Evolutionary conservation across 2,888 invertebrate species (phyloP).

Genomic region (Pammene fasciana): DNA sequence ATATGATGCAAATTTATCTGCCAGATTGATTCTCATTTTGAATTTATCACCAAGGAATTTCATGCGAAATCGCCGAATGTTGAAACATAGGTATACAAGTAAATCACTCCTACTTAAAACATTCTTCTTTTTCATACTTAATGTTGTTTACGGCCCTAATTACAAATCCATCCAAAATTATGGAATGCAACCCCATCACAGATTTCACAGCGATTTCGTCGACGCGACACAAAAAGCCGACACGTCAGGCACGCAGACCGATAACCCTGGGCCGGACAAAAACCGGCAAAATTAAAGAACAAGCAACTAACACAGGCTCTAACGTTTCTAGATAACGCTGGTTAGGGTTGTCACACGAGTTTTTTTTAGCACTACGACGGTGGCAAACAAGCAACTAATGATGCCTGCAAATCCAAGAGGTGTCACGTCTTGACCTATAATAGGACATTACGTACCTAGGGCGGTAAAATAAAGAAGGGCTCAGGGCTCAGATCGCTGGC

Average conservation of each 20-base stretch:
- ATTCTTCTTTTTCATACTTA: not conserved
- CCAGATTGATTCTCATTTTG: too few relatives aligned
- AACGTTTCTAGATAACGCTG: slow-evolving; percentile 40
- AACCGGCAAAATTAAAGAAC: slow-evolving; percentile 42
- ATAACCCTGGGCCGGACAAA: slow-evolving; percentile 40
- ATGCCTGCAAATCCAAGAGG: too few relatives aligned
- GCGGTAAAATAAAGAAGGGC: too few relatives aligned
- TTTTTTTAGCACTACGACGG: too few relatives aligned
- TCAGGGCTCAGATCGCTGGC: too few relatives aligned
- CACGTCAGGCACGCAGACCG: slow-evolving; percentile 38
- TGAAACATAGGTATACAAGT: too few relatives aligned
- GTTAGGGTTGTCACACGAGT: slow-evolving; percentile 1
- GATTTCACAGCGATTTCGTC: slow-evolving; percentile 20
- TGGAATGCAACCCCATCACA: slow-evolving; percentile 25
- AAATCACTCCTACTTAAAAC: not conserved
- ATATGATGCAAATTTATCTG: too few relatives aligned
- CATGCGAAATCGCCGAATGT: too few relatives aligned
- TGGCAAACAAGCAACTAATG: too few relatives aligned
- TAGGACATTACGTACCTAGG: too few relatives aligned
- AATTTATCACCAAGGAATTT: too few relatives aligned
- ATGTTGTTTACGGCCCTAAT: slow-evolving; percentile 18
- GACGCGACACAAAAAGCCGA: slow-evolving; percentile 17
- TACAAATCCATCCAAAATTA: slow-evolving; percentile 22
- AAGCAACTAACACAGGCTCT: slow-evolving; percentile 43
- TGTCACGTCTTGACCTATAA: too few relatives aligned